Conservation (phyloP, 2,888 invertebrate genomes). For the Sialis fuliginosa region DNA sequence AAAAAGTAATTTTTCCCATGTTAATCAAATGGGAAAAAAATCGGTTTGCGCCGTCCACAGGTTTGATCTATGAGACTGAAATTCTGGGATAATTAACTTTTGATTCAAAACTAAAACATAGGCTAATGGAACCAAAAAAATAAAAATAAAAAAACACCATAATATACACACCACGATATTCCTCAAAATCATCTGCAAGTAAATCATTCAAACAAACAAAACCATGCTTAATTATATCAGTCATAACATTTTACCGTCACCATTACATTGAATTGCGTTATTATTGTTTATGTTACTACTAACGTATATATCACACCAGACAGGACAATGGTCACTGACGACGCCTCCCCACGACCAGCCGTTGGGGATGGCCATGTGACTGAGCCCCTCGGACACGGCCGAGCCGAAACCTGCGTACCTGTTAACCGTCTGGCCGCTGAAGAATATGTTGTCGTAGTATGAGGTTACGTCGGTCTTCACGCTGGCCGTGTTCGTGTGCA, state of each 20-base stretch:
- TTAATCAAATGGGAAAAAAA: no score
- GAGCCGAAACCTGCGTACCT: slow-evolving; percentile 36
- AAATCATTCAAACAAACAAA: no score
- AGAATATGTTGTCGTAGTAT: slow-evolving; percentile 14
- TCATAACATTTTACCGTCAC: background rate
- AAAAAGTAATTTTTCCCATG: no score
- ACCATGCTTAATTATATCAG: no score
- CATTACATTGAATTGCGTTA: background rate
- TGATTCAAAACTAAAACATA: no score
- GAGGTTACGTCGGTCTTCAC: background rate
- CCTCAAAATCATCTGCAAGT: no score
- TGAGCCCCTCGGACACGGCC: slow-evolving; percentile 49
- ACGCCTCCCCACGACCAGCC: slow-evolving; percentile 73
- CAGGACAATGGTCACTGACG: slow-evolving; percentile 54
- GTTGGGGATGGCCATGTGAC: slow-evolving; percentile 62
- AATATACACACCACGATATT: no score
- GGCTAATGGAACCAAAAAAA: no score
- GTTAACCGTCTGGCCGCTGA: slow-evolving; percentile 15
- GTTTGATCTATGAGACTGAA: no score
- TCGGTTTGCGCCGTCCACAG: no score
- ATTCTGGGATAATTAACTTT: no score
- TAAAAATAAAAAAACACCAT: no score
- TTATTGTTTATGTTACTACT: slow-evolving; percentile 2
- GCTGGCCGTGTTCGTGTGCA: slow-evolving; percentile 1
- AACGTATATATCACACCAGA: slow-evolving; percentile 53